phyloP scores from a whole-genome alignment of 1,140 invertebrate species.

The Dendrolimus kikuchii region DNA sequence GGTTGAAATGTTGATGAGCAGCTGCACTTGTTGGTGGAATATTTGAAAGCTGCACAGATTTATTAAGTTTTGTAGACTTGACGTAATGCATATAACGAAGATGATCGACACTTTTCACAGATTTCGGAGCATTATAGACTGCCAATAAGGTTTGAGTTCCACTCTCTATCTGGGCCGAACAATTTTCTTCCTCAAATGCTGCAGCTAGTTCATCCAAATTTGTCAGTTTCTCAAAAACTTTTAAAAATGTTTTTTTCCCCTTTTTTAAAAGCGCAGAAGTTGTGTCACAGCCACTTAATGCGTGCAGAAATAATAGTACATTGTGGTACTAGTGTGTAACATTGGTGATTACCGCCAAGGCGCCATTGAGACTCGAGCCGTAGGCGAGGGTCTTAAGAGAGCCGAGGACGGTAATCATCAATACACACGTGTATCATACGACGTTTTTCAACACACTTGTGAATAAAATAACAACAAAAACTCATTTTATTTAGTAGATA shows the following conservation, averaged over 20 bases:
- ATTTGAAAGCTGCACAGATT: constrained; percentile 27
- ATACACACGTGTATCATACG: no score
- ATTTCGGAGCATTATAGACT: constrained; percentile 20
- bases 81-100: constrained; percentile 18
- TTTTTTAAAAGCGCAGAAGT: constrained; percentile 32
- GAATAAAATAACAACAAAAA: no score
- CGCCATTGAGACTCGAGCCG: no score
- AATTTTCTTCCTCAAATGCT: constrained; percentile 19
- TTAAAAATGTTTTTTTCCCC: constrained; percentile 19
- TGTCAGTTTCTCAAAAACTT: constrained; percentile 22
- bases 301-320: no score
- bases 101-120: constrained; percentile 20
- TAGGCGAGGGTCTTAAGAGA: no score
- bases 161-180: constrained; percentile 16
- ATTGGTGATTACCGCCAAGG: no score
- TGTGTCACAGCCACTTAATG: constrained; percentile 23
- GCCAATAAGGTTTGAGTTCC: constrained; percentile 17
- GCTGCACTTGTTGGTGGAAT: constrained; percentile 21
- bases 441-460: no score
- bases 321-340: no score
- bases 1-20: constrained; percentile 30
- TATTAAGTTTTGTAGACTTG: constrained; percentile 26
- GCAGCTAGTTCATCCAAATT: constrained; percentile 21
- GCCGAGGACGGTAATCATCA: no score
- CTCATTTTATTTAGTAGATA: no score